These are phyloP conservation scores for Tetramorium bicarinatum DNA, from an alignment of 2,888 invertebrate species.

Conservation along the genomic window DNA sequence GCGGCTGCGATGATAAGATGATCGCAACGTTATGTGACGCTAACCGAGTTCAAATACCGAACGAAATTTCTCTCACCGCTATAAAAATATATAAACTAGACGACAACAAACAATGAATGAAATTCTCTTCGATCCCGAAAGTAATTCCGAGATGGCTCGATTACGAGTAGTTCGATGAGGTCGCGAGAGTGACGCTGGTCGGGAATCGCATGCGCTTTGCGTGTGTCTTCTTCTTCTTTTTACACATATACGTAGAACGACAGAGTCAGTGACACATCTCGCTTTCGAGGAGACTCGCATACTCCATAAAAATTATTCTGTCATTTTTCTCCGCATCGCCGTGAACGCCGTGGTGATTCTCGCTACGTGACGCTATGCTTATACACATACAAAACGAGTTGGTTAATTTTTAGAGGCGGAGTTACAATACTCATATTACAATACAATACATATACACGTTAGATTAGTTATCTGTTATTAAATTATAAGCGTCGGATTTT, in stretches of 20 bases:
- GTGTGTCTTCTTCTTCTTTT: neutral
- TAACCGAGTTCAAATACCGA: constrained; percentile 10
- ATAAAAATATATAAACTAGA: constrained; percentile 22
- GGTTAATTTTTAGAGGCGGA: constrained; percentile 75
- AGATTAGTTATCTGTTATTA: constrained; percentile 83
- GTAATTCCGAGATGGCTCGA: constrained; percentile 33
- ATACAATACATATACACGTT: constrained; percentile 83
- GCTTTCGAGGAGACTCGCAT: constrained; percentile 41
- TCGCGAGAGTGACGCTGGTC: constrained; percentile 55
- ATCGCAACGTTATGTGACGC: constrained; percentile 3
- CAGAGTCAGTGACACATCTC: constrained; percentile 48
- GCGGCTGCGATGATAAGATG: constrained; percentile 19
- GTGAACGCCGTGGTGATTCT: constrained; percentile 61
- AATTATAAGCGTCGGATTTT: constrained; percentile 83
- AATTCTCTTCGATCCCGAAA: constrained; percentile 13
- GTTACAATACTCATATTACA: constrained; percentile 83
- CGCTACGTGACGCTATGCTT: constrained; percentile 64
- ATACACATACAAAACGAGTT: constrained; percentile 77
- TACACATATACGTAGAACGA: constrained; percentile 25
- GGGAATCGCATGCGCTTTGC: constrained; percentile 15
- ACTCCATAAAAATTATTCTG: constrained; percentile 39
- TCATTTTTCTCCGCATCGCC: constrained; percentile 36
- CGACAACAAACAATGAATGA: neutral
- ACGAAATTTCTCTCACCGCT: constrained; percentile 16
- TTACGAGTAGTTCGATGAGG: constrained; percentile 39